Conservation (phyloP, 2,888 invertebrate genomes). For the Dicyrtomina minuta region DNA sequence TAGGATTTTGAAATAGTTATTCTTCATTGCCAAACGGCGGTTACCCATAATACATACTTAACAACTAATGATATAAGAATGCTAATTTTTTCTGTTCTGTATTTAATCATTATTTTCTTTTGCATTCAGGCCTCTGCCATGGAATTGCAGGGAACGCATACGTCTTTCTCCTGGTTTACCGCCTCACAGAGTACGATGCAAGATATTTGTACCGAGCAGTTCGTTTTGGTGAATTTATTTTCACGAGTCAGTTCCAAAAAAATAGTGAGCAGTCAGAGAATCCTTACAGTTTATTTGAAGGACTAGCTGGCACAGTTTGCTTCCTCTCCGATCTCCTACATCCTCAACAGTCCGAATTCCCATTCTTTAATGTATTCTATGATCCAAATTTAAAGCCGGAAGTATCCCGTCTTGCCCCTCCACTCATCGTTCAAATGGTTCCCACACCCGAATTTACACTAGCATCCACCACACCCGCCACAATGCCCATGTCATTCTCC, state of each 20-base stretch:
- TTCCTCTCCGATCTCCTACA: conserved; percentile 73
- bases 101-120: no score
- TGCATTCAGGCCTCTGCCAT: conserved; percentile 77
- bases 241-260: conserved; percentile 65
- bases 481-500: no score
- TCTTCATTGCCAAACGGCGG: no score
- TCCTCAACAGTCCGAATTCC: conserved; percentile 75
- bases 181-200: conserved; percentile 69
- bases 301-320: conserved; percentile 81
- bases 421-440: no score
- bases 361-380: conserved; percentile 77
- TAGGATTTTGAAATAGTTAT: no score
- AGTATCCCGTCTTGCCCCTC: no score
- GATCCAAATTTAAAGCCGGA: no score
- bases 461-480: no score
- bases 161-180: conserved; percentile 72
- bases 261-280: conserved; percentile 74
- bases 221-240: conserved; percentile 74
- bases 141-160: conserved; percentile 84
- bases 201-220: conserved; percentile 72
- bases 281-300: conserved; percentile 83
- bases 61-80: no score
- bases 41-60: no score
- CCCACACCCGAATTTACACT: no score
- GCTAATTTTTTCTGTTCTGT: no score